Base-by-base conservation (phyloP, 2,888 invertebrate species). In the Epistrophe eligans region DNA sequence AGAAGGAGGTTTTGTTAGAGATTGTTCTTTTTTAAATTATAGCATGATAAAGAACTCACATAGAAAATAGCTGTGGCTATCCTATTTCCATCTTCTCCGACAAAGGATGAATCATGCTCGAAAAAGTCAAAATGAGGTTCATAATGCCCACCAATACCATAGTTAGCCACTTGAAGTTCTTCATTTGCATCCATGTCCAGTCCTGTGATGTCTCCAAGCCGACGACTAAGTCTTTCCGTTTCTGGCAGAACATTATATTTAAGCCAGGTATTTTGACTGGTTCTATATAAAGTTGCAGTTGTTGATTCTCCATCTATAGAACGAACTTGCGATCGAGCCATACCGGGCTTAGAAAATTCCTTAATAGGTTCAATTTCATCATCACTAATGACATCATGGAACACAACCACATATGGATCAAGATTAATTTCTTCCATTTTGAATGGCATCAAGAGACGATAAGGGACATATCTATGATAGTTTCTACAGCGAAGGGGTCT, bases 11-110 rank as follows among this genome's bases (percentile, higher is more conserved):
- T 4, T 35, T 1, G 4, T 28, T 55, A 9, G 11, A 57, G 1
- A 17, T n/a, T n/a, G n/a, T n/a, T n/a, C 4, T 52, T 1, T 2
- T 17, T n/a, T 6, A 60, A 13, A 60, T 11, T 35, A 45, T 1
- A 11, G 9, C 9, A 32, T 10, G 3, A 17, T 57, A 8, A 28
- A 70, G 10, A 32, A 71, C 98, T 96, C 94, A 99, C 98, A 93
- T 99, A 99, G 92, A 97, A 98, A 45, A 99, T 94, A 84, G 98
- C 97, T 0, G 99, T 99, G 5, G 99, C 98, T 90, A 99, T 98
- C 90, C 99, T 95, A 93, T 99, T 99, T 43, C 99, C 99, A 89
- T 81, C 79, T 8, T 73, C 32, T 0, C 62, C 72, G 0, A 1
- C 4, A 15, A 62, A 84, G 2, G 79, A 52, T 10, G 24, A 15